Base-by-base conservation (phyloP, 2,888 invertebrate genomes). In the Salticus scenicus region DNA sequence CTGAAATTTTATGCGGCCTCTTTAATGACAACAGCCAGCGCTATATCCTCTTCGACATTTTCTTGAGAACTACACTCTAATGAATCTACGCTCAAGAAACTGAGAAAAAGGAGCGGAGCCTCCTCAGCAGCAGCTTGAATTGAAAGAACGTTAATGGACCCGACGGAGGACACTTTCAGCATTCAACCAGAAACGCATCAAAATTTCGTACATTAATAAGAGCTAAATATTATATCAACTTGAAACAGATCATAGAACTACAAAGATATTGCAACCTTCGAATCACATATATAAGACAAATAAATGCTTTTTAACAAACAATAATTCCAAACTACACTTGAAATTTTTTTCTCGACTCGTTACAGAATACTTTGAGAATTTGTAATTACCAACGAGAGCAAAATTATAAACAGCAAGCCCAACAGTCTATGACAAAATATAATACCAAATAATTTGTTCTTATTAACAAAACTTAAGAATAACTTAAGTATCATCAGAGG, bases 11-110 rank as follows among this genome's bases (percentile, higher is more conserved):
- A 76, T 83, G 76, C 77, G 75, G 71, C 71, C 51, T 17, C 47
- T 76, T 84, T 84, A 84, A 84, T 69, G 83, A 84, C 72, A 77
- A 64, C 72, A 66, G 31, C 83, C 73, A 73, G 72, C 41, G 82
- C 64, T 64, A 64, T 70, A 47, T 28, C 70, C 70, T n/a, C 27
- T 69, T 51, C 41, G 47, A 33, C 76, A 42, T 63, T 75, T 70
- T 76, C 76, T 76, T 71, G 71, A 76, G 77, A 78, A 71, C 72
- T 69, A 67, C 72, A 67, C 77, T 63, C 72, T 84, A 78, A 84
- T 84, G 71, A 77, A 84, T 73, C 83, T 73, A 30, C 57, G 57
- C 42, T 47, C 64, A 66, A 66, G 64, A 66, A 66, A 66, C 42
- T 47, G 17, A 17, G 42, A 57, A 57, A 57, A 57, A 57, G 57